Conservation (phyloP, 2,888 invertebrate species). For the Lepidonotus clava region DNA sequence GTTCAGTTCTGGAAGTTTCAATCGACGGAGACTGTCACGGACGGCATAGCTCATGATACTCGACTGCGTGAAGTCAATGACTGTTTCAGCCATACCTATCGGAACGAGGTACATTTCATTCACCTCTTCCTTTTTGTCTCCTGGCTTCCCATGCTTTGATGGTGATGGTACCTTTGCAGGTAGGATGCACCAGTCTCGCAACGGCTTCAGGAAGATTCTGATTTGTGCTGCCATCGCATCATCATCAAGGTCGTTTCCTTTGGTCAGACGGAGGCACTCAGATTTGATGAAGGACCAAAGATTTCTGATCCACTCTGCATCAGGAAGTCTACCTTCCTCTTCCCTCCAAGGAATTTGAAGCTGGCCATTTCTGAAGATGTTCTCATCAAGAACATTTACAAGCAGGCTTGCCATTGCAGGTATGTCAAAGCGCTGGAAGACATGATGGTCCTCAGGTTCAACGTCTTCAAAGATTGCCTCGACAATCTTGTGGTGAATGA, state of each 20-base stretch:
- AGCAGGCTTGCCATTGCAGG: slow-evolving; percentile 62
- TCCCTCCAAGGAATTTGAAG: slow-evolving; percentile 49
- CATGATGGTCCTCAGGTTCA: slow-evolving; percentile 59
- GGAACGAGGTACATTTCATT: slow-evolving; percentile 62
- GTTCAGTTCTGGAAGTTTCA: slow-evolving; percentile 66
- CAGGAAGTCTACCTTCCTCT: slow-evolving; percentile 56
- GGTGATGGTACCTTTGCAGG: slow-evolving; percentile 59
- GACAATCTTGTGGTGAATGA: slow-evolving; percentile 64
- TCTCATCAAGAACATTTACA: slow-evolving; percentile 58
- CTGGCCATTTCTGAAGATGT: slow-evolving; percentile 41
- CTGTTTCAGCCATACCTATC: slow-evolving; percentile 62
- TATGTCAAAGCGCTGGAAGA: slow-evolving; percentile 65
- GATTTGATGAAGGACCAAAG: slow-evolving; percentile 64
- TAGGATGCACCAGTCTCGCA: slow-evolving; percentile 65
- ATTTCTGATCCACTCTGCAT: slow-evolving; percentile 61
- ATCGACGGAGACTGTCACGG: slow-evolving; percentile 62
- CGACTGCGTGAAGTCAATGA: slow-evolving; percentile 65
- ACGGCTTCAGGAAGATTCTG: slow-evolving; percentile 59
- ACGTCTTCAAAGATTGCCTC: slow-evolving; percentile 62
- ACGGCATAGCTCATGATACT: slow-evolving; percentile 64
- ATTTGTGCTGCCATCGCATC: slow-evolving; percentile 5
- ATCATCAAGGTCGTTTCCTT: slow-evolving; percentile 14
- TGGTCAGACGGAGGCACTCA: slow-evolving; percentile 60
- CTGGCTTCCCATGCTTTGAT: not conserved
- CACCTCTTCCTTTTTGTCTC: not conserved